Conservation (phyloP, 2,113 vertebrate species). For the Rousettus leschenaultii region DNA sequence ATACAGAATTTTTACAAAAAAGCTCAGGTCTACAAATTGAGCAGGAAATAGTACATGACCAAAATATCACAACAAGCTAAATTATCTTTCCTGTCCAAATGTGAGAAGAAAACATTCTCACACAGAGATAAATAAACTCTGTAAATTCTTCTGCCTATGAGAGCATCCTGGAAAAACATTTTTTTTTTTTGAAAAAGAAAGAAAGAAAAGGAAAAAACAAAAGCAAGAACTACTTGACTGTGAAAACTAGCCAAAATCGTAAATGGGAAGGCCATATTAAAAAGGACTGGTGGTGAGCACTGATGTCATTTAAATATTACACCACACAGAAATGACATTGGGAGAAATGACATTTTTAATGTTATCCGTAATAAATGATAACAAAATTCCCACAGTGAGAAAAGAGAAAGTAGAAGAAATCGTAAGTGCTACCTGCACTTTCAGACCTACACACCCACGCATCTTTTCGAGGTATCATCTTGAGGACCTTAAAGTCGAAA, state of each 20-base stretch:
- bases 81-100: background rate
- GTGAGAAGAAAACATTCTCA: background rate
- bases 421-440: background rate
- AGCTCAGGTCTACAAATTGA: background rate
- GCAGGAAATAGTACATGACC: background rate
- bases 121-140: background rate
- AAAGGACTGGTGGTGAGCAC: fast-evolving
- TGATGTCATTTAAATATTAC: background rate
- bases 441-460: background rate
- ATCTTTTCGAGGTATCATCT: background rate
- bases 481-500: background rate
- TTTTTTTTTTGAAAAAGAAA: background rate
- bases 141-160: background rate
- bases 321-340: background rate
- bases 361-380: background rate
- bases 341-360: background rate
- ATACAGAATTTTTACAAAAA: background rate
- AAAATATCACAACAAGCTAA: background rate
- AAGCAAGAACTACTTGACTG: background rate
- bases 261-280: background rate
- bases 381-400: background rate
- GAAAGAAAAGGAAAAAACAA: background rate
- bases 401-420: background rate
- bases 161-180: background rate
- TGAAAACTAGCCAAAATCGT: background rate